These are phyloP conservation scores for Chiloscyllium punctatum DNA, from an alignment of 2,797 vertebrate genomes.

Conservation along the genomic window DNA sequence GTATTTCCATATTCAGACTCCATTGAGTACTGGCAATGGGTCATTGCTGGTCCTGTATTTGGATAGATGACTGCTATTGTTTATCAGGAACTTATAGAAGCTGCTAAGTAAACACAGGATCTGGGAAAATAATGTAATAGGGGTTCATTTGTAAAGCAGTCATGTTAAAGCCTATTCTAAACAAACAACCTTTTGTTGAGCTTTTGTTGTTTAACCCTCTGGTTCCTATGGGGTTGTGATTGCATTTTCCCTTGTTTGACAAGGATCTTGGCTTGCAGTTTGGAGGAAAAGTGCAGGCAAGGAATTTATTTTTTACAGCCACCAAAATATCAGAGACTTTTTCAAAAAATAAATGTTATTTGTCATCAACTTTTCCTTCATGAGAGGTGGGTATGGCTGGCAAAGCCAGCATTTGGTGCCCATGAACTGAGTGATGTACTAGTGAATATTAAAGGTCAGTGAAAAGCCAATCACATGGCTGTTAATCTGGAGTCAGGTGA, in stretches of 20 bases:
- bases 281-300: not conserved
- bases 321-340: not conserved
- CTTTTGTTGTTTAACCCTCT: conserved; percentile 25
- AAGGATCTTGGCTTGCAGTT: not conserved
- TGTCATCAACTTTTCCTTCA: too few relatives aligned
- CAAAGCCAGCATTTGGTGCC: too few relatives aligned
- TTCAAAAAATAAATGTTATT: not conserved
- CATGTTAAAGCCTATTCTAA: not conserved
- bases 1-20: conserved; percentile 17
- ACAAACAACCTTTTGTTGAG: not conserved
- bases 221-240: not conserved
- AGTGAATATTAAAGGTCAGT: too few relatives aligned
- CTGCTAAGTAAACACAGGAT: conserved; percentile 15
- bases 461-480: too few relatives aligned
- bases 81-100: conserved; percentile 15
- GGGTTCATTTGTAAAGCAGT: conserved; percentile 18
- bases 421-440: too few relatives aligned
- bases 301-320: not conserved
- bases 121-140: conserved; percentile 24
- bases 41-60: not conserved
- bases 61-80: conserved; percentile 23
- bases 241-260: not conserved
- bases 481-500: too few relatives aligned
- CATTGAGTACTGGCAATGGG: not conserved
- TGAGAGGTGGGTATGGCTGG: too few relatives aligned